phyloP scores from a whole-genome alignment of 2,113 vertebrate genomes.

The Pomatostomus ruficeps region DNA sequence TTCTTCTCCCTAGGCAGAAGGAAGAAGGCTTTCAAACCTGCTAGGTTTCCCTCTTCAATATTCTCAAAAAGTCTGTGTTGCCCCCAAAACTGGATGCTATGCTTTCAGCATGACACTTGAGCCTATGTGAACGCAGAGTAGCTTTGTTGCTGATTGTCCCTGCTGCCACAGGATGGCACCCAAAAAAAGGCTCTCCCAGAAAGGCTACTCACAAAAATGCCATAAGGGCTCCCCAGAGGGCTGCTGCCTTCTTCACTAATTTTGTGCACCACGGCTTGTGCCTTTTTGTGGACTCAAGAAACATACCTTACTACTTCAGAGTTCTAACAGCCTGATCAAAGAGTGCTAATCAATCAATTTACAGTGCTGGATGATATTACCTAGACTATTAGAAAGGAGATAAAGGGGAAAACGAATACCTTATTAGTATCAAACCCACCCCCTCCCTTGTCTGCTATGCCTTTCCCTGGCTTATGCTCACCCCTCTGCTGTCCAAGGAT shows the following conservation, averaged over 20 bases:
- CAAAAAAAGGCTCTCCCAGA: neutral
- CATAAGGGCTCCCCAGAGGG: neutral
- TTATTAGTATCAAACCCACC: neutral
- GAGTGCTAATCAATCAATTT: neutral
- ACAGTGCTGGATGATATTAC: neutral
- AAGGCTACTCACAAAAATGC: neutral
- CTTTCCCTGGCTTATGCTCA: neutral
- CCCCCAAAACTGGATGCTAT: neutral
- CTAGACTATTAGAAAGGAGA: neutral
- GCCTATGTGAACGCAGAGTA: neutral
- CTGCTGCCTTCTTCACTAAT: neutral
- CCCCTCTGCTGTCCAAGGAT: accelerated
- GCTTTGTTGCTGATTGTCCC: neutral
- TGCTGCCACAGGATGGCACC: neutral
- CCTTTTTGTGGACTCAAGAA: neutral
- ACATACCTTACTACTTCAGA: neutral
- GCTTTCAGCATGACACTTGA: neutral
- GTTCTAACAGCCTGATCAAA: neutral
- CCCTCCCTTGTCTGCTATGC: neutral
- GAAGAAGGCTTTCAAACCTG: neutral
- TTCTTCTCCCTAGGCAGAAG: neutral
- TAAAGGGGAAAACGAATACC: neutral
- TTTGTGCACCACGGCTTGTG: accelerated
- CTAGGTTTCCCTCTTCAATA: neutral
- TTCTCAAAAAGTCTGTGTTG: neutral